Conservation (phyloP, 2,888 invertebrate species). For the Adela reaumurella region DNA sequence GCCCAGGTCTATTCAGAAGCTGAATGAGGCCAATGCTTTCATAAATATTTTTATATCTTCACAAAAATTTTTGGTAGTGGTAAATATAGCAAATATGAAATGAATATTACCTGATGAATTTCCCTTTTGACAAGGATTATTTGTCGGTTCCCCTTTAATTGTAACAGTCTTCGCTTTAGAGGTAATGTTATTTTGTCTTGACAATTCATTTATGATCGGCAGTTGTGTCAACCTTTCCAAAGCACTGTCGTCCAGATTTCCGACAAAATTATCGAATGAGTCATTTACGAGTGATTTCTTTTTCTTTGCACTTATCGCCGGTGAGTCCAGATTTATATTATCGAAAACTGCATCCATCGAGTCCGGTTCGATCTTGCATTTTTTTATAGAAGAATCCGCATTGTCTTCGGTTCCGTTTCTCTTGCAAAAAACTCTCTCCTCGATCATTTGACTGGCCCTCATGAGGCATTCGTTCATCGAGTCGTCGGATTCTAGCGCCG, state of each 20-base stretch:
- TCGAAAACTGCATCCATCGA: conserved; percentile 40
- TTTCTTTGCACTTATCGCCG: conserved; percentile 23
- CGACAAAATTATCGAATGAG: conserved; percentile 44
- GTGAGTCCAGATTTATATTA: conserved; percentile 36
- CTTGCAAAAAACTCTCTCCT: conserved; percentile 30
- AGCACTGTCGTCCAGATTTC: conserved; percentile 43
- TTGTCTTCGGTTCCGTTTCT: neutral
- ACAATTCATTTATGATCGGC: conserved; percentile 22
- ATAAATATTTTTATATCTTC: too few relatives aligned
- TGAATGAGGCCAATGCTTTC: too few relatives aligned
- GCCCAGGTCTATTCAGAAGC: too few relatives aligned
- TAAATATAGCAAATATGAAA: neutral
- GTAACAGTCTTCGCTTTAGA: conserved; percentile 11
- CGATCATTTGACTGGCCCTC: conserved; percentile 45
- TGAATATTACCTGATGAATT: neutral
- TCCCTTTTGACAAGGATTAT: neutral
- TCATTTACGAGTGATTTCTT: conserved; percentile 37
- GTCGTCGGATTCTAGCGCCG: conserved; percentile 45
- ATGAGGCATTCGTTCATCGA: conserved; percentile 49
- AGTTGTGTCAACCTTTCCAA: conserved; percentile 39
- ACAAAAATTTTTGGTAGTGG: too few relatives aligned
- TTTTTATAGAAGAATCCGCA: conserved; percentile 6
- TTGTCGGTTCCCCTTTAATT: neutral
- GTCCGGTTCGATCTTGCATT: conserved; percentile 31
- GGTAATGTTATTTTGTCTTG: conserved; percentile 15